These are phyloP conservation scores for Eupithecia insigniata DNA, from an alignment of 2,888 invertebrate genomes.

Conservation along the genomic window DNA sequence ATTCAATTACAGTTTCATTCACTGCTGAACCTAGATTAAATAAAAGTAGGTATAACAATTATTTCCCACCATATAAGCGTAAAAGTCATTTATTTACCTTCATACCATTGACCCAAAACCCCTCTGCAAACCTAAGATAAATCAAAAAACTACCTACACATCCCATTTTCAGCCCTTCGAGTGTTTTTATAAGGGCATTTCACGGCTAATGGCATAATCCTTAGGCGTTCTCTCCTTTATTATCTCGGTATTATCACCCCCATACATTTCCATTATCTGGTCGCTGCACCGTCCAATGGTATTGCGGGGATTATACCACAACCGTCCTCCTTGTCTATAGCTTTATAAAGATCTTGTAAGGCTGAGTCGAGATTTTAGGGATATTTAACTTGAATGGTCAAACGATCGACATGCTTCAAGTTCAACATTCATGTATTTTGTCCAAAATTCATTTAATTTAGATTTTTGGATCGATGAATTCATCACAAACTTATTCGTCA, in stretches of 20 bases:
- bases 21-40: not conserved
- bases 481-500: too few relatives aligned
- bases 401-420: not conserved
- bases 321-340: conserved; percentile 59
- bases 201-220: conserved; percentile 21
- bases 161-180: not conserved
- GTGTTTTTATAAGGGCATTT: conserved; percentile 15
- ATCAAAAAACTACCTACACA: conserved; percentile 8
- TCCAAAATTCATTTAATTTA: not conserved
- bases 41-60: not conserved
- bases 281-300: conserved; percentile 49
- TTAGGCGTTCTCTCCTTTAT: conserved; percentile 17
- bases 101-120: not conserved
- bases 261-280: conserved; percentile 37
- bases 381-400: not conserved
- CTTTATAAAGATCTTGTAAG: conserved; percentile 50
- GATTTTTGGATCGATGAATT: too few relatives aligned
- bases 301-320: conserved; percentile 47
- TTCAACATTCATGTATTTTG: not conserved
- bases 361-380: not conserved
- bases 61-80: not conserved
- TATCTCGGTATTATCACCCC: conserved; percentile 42
- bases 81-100: not conserved
- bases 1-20: not conserved
- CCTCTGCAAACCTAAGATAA: conserved; percentile 14